Evolutionary conservation across 2,113 vertebrate species (phyloP).

Genomic region (Microcebus lehilahytsara): DNA sequence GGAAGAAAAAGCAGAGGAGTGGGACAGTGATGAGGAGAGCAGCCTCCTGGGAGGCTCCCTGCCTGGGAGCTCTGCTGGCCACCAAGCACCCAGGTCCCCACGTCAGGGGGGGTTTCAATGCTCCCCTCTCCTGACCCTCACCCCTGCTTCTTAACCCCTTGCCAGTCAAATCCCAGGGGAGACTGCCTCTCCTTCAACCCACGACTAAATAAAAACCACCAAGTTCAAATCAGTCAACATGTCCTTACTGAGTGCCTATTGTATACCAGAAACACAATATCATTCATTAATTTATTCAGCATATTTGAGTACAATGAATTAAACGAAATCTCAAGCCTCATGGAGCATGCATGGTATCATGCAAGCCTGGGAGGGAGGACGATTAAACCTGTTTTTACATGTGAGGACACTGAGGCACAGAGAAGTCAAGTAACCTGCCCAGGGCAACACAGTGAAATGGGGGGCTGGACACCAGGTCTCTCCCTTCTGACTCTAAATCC

Average conservation of each 20-base stretch:
- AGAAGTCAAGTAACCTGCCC: neutral
- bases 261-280: neutral
- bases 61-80: neutral
- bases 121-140: neutral
- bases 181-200: neutral
- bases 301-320: neutral
- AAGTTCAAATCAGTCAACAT: neutral
- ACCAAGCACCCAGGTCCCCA: neutral
- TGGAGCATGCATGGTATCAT: fast-evolving
- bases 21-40: too few species aligned
- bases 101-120: neutral
- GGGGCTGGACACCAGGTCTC: neutral
- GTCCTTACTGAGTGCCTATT: neutral
- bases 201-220: neutral
- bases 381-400: neutral
- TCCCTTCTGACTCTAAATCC: neutral
- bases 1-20: neutral
- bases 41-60: neutral
- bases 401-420: neutral
- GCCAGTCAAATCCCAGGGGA: neutral
- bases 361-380: neutral
- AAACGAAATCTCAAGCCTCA: neutral
- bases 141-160: neutral
- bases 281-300: neutral
- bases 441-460: neutral